Conservation (phyloP, 2,888 invertebrate genomes). For the Agonopterix arenella region DNA sequence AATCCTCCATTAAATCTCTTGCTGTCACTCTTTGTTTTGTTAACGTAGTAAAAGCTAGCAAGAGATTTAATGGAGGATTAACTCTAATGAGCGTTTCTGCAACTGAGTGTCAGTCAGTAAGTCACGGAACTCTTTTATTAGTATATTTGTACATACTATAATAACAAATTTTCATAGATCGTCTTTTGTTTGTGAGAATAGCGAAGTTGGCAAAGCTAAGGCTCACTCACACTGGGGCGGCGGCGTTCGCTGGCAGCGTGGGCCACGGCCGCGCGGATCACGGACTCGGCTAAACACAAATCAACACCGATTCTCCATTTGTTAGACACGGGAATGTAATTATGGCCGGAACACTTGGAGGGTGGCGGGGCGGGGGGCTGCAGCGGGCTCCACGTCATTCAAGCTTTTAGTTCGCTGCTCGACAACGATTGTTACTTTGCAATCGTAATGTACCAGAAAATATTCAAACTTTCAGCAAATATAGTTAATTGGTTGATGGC, state of each 20-base stretch:
- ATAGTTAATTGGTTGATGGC: constrained; percentile 17
- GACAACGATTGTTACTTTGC: constrained; percentile 67
- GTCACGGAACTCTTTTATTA: background rate
- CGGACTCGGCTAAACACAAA: constrained; percentile 73
- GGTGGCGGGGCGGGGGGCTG: constrained; percentile 29
- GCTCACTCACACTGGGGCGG: constrained; percentile 2
- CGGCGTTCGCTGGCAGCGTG: constrained; percentile 8
- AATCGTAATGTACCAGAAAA: constrained; percentile 44
- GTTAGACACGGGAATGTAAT: constrained; percentile 79
- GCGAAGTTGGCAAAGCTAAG: background rate
- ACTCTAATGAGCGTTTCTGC: too few species aligned
- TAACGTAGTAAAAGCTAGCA: too few species aligned
- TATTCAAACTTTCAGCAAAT: constrained; percentile 22
- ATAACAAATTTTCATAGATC: background rate
- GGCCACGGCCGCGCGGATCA: constrained; percentile 48
- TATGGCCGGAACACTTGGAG: constrained; percentile 72
- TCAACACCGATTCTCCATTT: constrained; percentile 80
- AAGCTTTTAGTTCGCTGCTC: constrained; percentile 67
- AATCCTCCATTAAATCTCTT: too few species aligned
- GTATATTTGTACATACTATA: too few species aligned
- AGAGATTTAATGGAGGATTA: too few species aligned
- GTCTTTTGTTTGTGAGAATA: too few species aligned
- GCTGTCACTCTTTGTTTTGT: too few species aligned
- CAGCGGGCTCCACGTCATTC: constrained; percentile 55
- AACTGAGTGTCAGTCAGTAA: background rate